A percentile compares a stretch with the other conserved stretches of the same genome.
These are phyloP conservation scores for Apostichopus parvimensis DNA, from an alignment of 35 echinoderm and acorn worm species.

Conservation along the genomic window DNA sequence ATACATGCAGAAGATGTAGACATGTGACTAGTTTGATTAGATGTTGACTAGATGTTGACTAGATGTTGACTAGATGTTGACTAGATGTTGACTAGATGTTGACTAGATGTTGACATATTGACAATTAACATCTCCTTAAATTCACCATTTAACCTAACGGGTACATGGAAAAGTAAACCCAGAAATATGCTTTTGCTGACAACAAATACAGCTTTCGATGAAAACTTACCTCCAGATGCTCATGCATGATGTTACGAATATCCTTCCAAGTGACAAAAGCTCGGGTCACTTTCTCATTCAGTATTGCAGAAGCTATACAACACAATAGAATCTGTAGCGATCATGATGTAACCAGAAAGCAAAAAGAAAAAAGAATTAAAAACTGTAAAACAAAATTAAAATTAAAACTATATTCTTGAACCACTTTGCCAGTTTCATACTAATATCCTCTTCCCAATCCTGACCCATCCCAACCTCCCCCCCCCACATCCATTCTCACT, in stretches of 20 bases:
- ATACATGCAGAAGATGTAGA: too few relatives aligned
- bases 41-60: background rate
- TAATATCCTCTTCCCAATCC: too few relatives aligned
- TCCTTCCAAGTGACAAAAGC: conserved; percentile 23
- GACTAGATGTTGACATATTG: background rate
- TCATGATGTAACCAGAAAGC: too few relatives aligned
- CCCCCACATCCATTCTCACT: too few relatives aligned
- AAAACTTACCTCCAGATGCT: background rate
- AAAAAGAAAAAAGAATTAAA: too few relatives aligned
- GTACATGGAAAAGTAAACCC: background rate
- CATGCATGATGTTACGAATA: conserved; percentile 27
- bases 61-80: background rate
- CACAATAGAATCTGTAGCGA: conserved; percentile 13
- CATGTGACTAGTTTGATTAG: background rate
- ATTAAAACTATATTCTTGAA: too few relatives aligned
- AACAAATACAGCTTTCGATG: too few relatives aligned
- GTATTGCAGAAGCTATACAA: conserved; percentile 13
- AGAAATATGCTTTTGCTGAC: background rate
- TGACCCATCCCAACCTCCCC: too few relatives aligned
- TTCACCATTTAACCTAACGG: background rate
- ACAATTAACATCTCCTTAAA: background rate
- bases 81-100: background rate
- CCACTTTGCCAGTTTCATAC: too few relatives aligned
- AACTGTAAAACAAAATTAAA: too few relatives aligned
- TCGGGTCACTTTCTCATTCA: conserved; percentile 1